Evolutionary conservation across 2,113 vertebrate species (phyloP), one percentile per base, ranked within the genome.

Genomic region (Panurus biarmicus): DNA sequence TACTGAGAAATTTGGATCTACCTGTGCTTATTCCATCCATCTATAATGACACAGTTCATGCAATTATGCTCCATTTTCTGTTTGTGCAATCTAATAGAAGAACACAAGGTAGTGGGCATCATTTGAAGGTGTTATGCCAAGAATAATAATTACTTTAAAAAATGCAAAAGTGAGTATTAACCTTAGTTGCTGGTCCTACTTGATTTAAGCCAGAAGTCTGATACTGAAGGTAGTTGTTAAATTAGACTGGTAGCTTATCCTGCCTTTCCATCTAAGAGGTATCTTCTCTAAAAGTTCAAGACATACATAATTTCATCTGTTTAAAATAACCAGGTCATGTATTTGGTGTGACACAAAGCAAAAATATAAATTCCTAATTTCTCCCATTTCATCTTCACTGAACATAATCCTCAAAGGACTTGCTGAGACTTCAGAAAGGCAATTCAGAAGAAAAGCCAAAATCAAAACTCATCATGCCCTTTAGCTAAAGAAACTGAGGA

Each of bases 251-350:
- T 79, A 79, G 23, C 10, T 85, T 65, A 65, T 48, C 42, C 50
- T 53, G 25, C 33, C 10, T 94, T 89, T 81, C 24, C 14, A 5
- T 90, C 42, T 38, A n/a, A 72, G 61, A 71, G 13, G 33, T 40
- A 12, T 0, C 2, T 10, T 81, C 14, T 60, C 21, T 35, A n/a
- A 40, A 87, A 79, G n/a, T 29, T 67, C 11, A n/a, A 73, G 33
- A 16, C 0, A 0, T 57, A 33, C 3, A 1, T 17, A 6, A 4
- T 69, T 47, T 83, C 33, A 70, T 1, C 29, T 1, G 0, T 57
- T 85, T 21, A 4, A 5, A 76, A 54, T 61, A 76, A 69, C 25
- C 17, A 35, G 21, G 5, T 26, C 3, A 2, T 29, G n/a, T 60
- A 18, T 28, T 69, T 82, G 29, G 13, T 73, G 42, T 83, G 58